A percentile compares a stretch with the other conserved stretches of the same genome.
Conservation (phyloP, 2,888 invertebrate genomes). For the Tineola bisselliella region DNA sequence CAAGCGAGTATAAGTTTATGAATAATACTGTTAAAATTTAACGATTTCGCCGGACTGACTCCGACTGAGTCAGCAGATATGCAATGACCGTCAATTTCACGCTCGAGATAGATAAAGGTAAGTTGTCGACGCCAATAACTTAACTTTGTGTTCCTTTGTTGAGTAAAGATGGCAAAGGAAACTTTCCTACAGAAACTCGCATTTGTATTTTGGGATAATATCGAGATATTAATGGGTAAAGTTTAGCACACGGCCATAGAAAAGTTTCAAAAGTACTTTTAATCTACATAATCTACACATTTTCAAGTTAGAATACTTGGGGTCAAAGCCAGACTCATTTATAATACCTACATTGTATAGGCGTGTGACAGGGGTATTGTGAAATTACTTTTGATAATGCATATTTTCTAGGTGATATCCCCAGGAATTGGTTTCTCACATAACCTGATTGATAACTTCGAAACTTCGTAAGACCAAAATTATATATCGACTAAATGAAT, state of each 20-base stretch:
- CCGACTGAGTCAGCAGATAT: neutral
- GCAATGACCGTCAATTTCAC: slow-evolving; percentile 1
- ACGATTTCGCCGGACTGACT: neutral
- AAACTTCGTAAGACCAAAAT: no score
- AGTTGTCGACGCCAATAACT: neutral
- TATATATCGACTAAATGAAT: no score
- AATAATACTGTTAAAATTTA: neutral
- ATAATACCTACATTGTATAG: neutral
- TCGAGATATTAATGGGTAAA: neutral
- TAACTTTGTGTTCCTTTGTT: neutral
- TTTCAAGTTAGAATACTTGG: neutral
- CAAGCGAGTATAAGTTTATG: neutral
- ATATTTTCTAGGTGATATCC: no score
- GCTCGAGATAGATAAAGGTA: neutral
- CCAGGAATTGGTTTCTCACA: no score
- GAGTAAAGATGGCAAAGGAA: neutral
- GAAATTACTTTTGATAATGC: neutral
- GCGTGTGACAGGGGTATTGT: neutral
- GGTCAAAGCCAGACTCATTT: neutral
- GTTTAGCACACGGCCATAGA: neutral
- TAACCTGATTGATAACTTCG: no score
- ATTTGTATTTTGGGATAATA: neutral
- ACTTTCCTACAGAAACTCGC: neutral
- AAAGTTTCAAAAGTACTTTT: neutral
- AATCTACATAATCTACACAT: neutral